Evolutionary conservation across 2,888 invertebrate species (phyloP).

Genomic region (Stenodema calcarata): DNA sequence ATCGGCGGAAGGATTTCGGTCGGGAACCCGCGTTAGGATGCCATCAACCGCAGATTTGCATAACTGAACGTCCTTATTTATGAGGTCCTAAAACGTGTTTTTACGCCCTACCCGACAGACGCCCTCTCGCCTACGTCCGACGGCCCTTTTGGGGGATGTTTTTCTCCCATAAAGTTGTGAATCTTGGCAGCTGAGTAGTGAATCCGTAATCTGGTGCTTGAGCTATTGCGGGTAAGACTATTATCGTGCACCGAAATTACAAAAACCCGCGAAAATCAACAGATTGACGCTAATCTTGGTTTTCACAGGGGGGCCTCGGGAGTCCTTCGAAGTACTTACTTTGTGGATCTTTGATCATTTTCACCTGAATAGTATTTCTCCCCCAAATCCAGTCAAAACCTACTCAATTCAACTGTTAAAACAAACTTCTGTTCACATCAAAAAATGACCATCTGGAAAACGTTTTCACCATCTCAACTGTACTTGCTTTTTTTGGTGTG

Average conservation of each 20-base stretch:
- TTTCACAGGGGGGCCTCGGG: background rate
- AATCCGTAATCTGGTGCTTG: background rate
- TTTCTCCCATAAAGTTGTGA: background rate
- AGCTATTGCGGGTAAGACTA: background rate
- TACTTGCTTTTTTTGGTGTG: too few relatives aligned
- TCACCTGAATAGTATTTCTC: too few relatives aligned
- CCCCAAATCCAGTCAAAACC: too few relatives aligned
- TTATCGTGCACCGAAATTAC: background rate
- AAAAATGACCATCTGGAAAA: too few relatives aligned
- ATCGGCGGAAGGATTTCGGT: background rate
- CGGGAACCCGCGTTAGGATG: background rate
- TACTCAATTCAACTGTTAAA: too few relatives aligned
- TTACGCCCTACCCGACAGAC: background rate
- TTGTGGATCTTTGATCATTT: too few relatives aligned
- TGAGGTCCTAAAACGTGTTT: conserved; percentile 4
- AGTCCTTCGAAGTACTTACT: too few relatives aligned
- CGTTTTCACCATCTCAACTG: too few relatives aligned
- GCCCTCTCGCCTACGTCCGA: background rate
- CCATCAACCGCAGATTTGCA: conserved; percentile 21
- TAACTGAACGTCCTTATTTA: conserved; percentile 33
- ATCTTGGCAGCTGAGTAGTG: background rate
- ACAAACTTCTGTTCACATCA: too few relatives aligned
- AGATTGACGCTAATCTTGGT: background rate
- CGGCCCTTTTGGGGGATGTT: background rate
- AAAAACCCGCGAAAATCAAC: background rate